Evolutionary conservation across 2,888 invertebrate species (phyloP), one percentile per base, ranked within the genome.

Genomic region (Pristionchus mayeri): DNA sequence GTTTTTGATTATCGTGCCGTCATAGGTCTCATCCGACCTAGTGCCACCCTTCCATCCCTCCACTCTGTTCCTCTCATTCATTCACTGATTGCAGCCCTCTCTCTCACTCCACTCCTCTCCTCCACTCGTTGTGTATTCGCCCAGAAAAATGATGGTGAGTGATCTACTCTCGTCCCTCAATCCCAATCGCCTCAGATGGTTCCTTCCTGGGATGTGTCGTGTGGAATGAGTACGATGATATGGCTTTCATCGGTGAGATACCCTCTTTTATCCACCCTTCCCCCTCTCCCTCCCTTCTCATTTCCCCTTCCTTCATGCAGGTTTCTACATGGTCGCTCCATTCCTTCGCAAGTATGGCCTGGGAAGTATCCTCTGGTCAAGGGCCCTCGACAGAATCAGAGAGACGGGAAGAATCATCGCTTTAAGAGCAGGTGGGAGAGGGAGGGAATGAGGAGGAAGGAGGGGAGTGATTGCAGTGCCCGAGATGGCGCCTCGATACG

Each of bases 191-290:
- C 21, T 11, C 27, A 75, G 75, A 75, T 27, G 75, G 75, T 11
- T 48, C 75, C 24, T 75, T 75, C 27, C 75, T 75, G 27, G 75
- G 75, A 0, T 75, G 75, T 27, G 75, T 75, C 3, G 75, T 75
- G 44, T 75, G 75, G 75, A 75, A 75, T 21, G 75, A 75, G 48
- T 75, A 48, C 27, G 75, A 75, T 24, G 75, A 44, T 1, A 24
- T 75, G 75, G 75, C 48, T 0, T 75, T 37, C 18, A 34, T 75
- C 48, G 75, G 75, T 75, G 3, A 48, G 48, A n/a, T 13, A 24
- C n/a, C n/a, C 24, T 7, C 24, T 57, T n/a, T 24, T 27, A 27
- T 57, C 27, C 7, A 54, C 2, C 54, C 3, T 6, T 54, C 16
- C 13, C 9, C 16, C 2, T 13, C 21, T 52, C 21, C 21, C 3